Base-by-base conservation (phyloP, 2,888 invertebrate genomes). In the Loripinus fragilis region DNA sequence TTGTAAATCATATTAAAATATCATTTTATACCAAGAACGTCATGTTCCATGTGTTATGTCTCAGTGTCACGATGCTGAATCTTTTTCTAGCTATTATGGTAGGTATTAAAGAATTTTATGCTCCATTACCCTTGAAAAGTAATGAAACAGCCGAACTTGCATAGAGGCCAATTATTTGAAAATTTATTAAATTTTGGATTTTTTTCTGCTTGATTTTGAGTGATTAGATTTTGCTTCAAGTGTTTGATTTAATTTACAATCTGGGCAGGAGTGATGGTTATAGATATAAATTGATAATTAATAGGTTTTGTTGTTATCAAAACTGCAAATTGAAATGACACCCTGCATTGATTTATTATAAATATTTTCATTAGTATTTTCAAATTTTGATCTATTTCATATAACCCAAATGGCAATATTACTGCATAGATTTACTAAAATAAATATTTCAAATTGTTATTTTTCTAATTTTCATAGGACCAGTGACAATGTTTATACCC, bases 1-100 rank as follows among this genome's bases (percentile, higher is more conserved):
- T 33, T 3, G 60, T 60, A 60, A 33, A 60, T 60, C 60, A 12
- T 28, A 60, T 60, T 60, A 60, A 60, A 60, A 60, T n/a, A 33
- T 15, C 1, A 23, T 60, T 60, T 15, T 33, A 28, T 2, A 28
- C 5, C 55, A 28, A 7, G 30, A 55, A 55, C 7, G 20, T 33
- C 2, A 17, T 25, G 25, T 20, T 52, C 52, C 25, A 7, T 25
- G 3, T 52, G 20, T 52, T 45, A 8, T 45, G 7, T 45, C 20
- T 45, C 15, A 20, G 45, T 12, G n/a, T 45, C 17, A 45, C 45
- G 17, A 3, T 45, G n/a, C n/a, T 20, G 20, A 20, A 8, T 20
- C 2, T 20, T 45, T 8, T 45, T 20, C n/a, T 45, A 41, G 45
- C n/a, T 12, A 20, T 45, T 20, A n/a, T 20, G n/a, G 45, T 45